Base-by-base conservation (phyloP, 2,888 invertebrate genomes). In the Drosophila falleni region DNA sequence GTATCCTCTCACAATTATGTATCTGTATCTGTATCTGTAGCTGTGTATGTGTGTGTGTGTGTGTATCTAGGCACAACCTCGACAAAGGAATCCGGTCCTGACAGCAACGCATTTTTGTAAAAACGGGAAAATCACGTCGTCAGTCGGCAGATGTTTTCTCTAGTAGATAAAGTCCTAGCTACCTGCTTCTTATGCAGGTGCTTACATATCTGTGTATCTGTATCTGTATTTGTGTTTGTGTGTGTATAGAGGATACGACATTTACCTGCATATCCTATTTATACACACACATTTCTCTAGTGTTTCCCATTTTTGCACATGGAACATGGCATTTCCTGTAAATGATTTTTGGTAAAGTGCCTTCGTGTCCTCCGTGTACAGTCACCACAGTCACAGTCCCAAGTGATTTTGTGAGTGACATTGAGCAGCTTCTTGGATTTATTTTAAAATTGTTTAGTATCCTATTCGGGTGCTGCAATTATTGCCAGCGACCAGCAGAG, bases 251-350 rank as follows among this genome's bases (percentile, higher is more conserved):
- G 77, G 64, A 71, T 39, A 69, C 62, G 15, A 64, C 63, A 56
- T 66, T 66, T 87, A 85, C 87, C 87, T 87, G 85, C 83, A 85
- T 81, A 80, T 87, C 68, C 78, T 72, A 79, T 78, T 78, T 78
- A 80, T 69, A 86, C 50, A 63, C 29, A 26, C 31, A 11, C 42
- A 78, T 66, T 66, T 75, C 68, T 69, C 67, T 77, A 74, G 77
- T 72, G 71, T 50, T 66, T 66, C 41, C 50, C 46, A 41, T 64
- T 56, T 83, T 73, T 71, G 81, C 78, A 81, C 75, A 75, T 67
- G 70, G 65, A 59, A 76, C 74, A 81, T 71, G 55, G 76, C 69
- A 78, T 84, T 84, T 85, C 86, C 84, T 85, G 81, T 68, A 59
- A 69, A 71, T 51, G 64, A 44, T 66, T 61, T 67, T 67, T 39